phyloP scores from a whole-genome alignment of 2,888 invertebrate genomes.

The Prenolepis imparis region DNA sequence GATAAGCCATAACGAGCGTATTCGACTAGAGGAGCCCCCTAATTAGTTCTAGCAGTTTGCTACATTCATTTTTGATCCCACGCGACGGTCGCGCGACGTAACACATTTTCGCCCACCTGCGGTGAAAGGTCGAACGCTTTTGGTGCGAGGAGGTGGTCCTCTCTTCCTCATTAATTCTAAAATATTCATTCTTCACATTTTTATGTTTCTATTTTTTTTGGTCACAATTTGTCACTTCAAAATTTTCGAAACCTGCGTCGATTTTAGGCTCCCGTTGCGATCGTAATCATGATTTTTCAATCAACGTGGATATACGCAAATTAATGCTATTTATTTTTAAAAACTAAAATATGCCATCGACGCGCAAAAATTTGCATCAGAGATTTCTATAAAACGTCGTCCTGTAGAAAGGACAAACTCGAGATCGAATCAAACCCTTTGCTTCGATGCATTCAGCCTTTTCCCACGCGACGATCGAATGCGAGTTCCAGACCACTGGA shows the following conservation, averaged over 20 bases:
- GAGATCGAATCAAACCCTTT: slow-evolving; percentile 68
- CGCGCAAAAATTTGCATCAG: background rate
- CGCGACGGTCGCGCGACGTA: slow-evolving; percentile 1
- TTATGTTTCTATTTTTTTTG: background rate
- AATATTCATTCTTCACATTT: background rate
- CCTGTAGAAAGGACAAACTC: slow-evolving; percentile 45
- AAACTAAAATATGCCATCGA: background rate
- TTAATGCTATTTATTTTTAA: background rate
- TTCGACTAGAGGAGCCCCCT: slow-evolving; percentile 22
- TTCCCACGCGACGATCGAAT: slow-evolving; percentile 80
- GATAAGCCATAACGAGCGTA: slow-evolving; percentile 49
- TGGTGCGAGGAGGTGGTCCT: slow-evolving; percentile 22
- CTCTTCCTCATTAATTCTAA: slow-evolving; percentile 3
- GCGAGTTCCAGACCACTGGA: slow-evolving; percentile 79
- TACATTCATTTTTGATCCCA: slow-evolving; percentile 22
- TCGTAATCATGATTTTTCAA: background rate
- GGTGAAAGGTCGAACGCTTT: slow-evolving; percentile 33
- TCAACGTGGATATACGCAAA: no score
- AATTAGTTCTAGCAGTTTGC: slow-evolving; percentile 31
- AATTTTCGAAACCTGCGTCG: no score
- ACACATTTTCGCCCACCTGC: slow-evolving; percentile 30
- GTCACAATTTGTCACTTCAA: background rate
- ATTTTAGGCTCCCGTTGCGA: background rate
- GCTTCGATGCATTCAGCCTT: slow-evolving; percentile 71
- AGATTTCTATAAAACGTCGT: background rate